Conservation (phyloP, 2,113 vertebrate genomes). For the Oreotragus oreotragus region DNA sequence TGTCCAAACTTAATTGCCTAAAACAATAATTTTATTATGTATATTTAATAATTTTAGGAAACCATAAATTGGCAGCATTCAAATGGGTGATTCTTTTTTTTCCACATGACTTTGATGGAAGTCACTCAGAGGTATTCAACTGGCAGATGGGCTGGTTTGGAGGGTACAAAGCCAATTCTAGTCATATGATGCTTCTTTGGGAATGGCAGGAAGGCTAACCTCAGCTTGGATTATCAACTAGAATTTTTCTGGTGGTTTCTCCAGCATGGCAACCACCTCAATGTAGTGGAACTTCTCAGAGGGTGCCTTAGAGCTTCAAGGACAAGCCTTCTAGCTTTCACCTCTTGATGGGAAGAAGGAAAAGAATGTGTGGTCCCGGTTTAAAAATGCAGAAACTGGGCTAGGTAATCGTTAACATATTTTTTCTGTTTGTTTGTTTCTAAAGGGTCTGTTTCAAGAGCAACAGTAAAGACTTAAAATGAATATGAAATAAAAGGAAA, state of each 20-base stretch:
- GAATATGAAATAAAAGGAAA: not conserved
- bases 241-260: not conserved
- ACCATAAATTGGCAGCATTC: not conserved
- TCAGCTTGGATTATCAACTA: not conserved
- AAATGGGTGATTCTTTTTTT: not conserved
- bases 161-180: not conserved
- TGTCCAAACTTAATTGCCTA: not conserved
- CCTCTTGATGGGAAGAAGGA: not conserved
- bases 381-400: not conserved
- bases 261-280: not conserved
- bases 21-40: not conserved
- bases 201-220: not conserved
- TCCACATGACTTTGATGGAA: not conserved
- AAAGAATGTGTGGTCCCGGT: not conserved
- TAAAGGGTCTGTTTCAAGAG: not conserved
- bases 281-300: rapidly evolving
- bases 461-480: not conserved
- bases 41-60: not conserved
- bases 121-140: not conserved
- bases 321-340: not conserved
- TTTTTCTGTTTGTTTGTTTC: not conserved
- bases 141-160: not conserved
- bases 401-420: not conserved
- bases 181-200: not conserved
- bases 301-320: not conserved